Conservation (phyloP, 2,888 invertebrate species). For the Neoaliturus tenellus region DNA sequence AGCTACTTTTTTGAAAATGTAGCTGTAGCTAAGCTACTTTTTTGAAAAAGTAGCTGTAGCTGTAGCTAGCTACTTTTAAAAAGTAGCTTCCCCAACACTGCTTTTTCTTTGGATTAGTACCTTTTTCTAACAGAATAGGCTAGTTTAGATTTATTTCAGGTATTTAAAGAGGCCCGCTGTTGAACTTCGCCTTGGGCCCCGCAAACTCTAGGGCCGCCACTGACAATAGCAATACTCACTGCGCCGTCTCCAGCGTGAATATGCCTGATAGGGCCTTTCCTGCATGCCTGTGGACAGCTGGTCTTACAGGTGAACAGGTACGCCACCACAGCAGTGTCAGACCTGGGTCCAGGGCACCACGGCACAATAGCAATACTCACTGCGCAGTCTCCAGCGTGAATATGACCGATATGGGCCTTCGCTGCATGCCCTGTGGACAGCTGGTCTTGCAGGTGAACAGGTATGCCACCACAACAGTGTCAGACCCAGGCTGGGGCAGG, state of each 20-base stretch:
- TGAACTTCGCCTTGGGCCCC: too few species aligned
- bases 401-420: slow-evolving; percentile 82
- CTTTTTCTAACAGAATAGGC: too few species aligned
- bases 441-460: slow-evolving; percentile 87
- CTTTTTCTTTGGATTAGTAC: too few species aligned
- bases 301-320: slow-evolving; percentile 87
- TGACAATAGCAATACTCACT: slow-evolving; percentile 43
- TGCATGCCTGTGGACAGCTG: slow-evolving; percentile 88
- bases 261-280: slow-evolving; percentile 81
- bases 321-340: slow-evolving; percentile 77
- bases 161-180: too few species aligned
- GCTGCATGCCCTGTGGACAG: slow-evolving; percentile 86
- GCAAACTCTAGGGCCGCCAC: too few species aligned
- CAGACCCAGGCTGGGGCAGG: slow-evolving; percentile 75
- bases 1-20: too few species aligned
- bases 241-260: slow-evolving; percentile 78
- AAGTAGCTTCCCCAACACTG: too few species aligned
- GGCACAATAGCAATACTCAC: slow-evolving; percentile 46
- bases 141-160: too few species aligned
- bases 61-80: too few species aligned
- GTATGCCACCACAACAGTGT: slow-evolving; percentile 79
- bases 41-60: too few species aligned
- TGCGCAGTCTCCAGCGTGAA: slow-evolving; percentile 78
- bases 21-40: too few species aligned
- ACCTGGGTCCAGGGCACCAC: too few species aligned